A percentile compares a stretch with the other conserved stretches of the same genome.
These are phyloP conservation scores for Pseudorasbora parva DNA, from an alignment of 2,113 vertebrate genomes.

Conservation along the genomic window DNA sequence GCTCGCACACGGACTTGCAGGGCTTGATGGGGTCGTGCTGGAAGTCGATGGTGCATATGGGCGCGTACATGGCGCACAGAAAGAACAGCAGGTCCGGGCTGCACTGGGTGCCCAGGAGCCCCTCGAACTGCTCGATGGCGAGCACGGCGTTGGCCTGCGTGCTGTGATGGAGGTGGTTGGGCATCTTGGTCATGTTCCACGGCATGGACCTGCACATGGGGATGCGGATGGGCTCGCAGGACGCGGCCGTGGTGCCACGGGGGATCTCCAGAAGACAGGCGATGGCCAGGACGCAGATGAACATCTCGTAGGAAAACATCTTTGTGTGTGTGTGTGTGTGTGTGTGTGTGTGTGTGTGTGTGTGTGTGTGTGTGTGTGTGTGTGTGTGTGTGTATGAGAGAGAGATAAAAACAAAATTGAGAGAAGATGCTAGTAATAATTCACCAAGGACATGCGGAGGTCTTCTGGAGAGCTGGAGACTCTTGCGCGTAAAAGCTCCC, in stretches of 20 bases:
- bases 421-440: neutral
- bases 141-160: constrained; percentile 97
- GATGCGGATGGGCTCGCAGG: constrained; percentile 93
- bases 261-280: constrained; percentile 72
- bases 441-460: neutral
- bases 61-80: constrained; percentile 97
- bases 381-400: neutral
- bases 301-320: constrained; percentile 68
- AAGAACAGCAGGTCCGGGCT: constrained; percentile 94
- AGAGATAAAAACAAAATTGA: neutral
- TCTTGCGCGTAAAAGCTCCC: constrained; percentile 20
- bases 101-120: constrained; percentile 89
- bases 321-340: neutral
- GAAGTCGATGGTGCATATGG: constrained; percentile 98
- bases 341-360: neutral
- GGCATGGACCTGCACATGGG: constrained; percentile 91
- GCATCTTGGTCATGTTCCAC: constrained; percentile 99
- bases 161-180: constrained; percentile 99
- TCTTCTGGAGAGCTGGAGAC: constrained; percentile 1
- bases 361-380: neutral
- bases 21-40: constrained; percentile 98
- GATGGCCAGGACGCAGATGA: constrained; percentile 68
- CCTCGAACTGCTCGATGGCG: constrained; percentile 97
- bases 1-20: constrained; percentile 94
- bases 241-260: constrained; percentile 69